A percentile compares a stretch with the other conserved stretches of the same genome.
These are phyloP conservation scores for Tetragonula clypearis DNA, from an alignment of 1,140 invertebrate genomes.

Conservation along the genomic window DNA sequence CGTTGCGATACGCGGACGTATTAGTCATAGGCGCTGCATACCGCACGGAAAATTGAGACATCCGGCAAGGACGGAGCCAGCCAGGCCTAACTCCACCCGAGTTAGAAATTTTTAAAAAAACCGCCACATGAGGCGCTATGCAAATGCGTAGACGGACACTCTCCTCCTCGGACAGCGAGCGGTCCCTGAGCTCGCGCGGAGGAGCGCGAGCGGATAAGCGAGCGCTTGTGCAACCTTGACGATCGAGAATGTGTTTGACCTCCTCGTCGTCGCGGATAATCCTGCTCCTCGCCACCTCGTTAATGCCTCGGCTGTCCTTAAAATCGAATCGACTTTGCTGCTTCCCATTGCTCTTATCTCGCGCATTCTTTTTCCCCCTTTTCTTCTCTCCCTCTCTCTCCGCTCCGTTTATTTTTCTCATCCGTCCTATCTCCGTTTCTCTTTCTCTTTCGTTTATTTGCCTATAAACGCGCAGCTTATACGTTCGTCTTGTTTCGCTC, in stretches of 20 bases:
- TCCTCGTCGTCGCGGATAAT: conserved; percentile 55
- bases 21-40: conserved; percentile 57
- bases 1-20: conserved; percentile 56
- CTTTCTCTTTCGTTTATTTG: neutral
- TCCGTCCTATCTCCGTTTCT: neutral
- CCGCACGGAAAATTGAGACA: conserved; percentile 63
- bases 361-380: too few relatives aligned
- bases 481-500: too few relatives aligned
- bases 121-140: conserved; percentile 12
- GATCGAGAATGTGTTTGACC: conserved; percentile 61
- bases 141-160: conserved; percentile 27
- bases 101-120: conserved; percentile 61
- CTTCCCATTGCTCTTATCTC: neutral
- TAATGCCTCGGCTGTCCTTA: conserved; percentile 59
- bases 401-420: neutral
- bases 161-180: neutral
- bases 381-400: neutral
- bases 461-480: neutral
- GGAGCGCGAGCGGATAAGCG: neutral
- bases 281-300: conserved; percentile 50
- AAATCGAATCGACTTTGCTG: conserved; percentile 32
- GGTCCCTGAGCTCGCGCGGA: neutral
- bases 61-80: conserved; percentile 56
- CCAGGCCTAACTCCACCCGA: conserved; percentile 13
- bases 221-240: conserved; percentile 59